Evolutionary conservation across 2,113 vertebrate species (phyloP).

Genomic region (Pteropus alecto): DNA sequence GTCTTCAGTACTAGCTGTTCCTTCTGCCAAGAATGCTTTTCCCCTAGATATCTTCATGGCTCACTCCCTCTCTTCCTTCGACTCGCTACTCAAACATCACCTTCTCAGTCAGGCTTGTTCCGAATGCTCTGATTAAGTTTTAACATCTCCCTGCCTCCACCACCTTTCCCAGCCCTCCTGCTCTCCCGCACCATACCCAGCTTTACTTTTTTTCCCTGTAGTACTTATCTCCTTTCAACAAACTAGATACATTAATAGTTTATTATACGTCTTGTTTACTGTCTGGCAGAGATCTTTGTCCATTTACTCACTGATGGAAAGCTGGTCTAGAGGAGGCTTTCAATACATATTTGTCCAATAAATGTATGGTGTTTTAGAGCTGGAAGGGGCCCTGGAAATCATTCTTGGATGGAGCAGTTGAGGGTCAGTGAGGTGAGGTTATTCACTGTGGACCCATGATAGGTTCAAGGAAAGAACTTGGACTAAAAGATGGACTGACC

Average conservation of each 20-base stretch:
- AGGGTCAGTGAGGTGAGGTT: background rate
- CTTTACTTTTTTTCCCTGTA: background rate
- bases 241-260: background rate
- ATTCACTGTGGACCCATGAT: background rate
- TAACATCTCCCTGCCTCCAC: no score
- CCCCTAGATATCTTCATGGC: accelerated
- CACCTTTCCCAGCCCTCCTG: background rate
- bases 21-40: background rate
- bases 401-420: background rate
- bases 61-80: no score
- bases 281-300: background rate
- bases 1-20: background rate
- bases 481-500: background rate
- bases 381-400: background rate
- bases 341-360: background rate
- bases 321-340: background rate
- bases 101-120: background rate
- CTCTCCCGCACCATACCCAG: background rate
- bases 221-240: background rate
- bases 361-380: background rate
- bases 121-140: background rate
- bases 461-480: background rate
- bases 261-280: background rate
- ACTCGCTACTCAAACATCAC: background rate
- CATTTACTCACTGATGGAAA: background rate